Conservation (phyloP, 2,888 invertebrate species). For the Drosophila ustulata region DNA sequence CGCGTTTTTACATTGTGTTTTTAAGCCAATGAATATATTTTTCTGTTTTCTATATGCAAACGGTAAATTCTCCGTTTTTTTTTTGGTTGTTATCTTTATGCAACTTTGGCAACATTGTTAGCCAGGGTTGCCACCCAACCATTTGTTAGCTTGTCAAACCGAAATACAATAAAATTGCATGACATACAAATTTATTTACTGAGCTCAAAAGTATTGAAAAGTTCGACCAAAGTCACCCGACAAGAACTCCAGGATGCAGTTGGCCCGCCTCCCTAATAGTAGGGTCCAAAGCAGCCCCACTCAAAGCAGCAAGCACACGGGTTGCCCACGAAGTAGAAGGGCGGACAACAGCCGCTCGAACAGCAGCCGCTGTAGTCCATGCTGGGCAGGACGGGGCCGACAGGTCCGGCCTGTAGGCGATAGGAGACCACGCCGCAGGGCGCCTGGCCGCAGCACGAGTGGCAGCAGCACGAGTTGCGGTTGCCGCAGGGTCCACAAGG, state of each 20-base stretch:
- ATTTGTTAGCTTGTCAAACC: conserved; percentile 50
- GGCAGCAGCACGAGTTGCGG: conserved; percentile 23
- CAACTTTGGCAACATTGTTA: conserved; percentile 44
- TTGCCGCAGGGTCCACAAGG: conserved; percentile 41
- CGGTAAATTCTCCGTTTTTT: conserved; percentile 59
- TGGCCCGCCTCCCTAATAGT: conserved; percentile 41
- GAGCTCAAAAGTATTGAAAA: conserved; percentile 50
- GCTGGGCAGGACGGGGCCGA: conserved; percentile 64
- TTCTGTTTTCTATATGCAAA: conserved; percentile 36
- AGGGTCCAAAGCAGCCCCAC: conserved; percentile 70
- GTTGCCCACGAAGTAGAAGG: conserved; percentile 64
- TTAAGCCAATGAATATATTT: conserved; percentile 19
- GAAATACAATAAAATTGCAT: conserved; percentile 21
- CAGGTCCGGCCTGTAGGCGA: conserved; percentile 57
- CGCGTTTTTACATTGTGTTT: conserved; percentile 44
- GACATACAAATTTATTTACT: conserved; percentile 72
- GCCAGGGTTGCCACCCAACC: conserved; percentile 10
- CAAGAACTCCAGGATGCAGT: not conserved
- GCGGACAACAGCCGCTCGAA: conserved; percentile 44
- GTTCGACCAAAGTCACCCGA: conserved; percentile 28
- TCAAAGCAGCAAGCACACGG: conserved; percentile 63
- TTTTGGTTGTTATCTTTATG: conserved; percentile 10
- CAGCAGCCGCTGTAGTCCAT: conserved; percentile 55
- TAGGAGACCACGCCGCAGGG: conserved; percentile 71
- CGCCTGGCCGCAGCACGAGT: conserved; percentile 57